Evolutionary conservation across 2,888 invertebrate species (phyloP).

Genomic region (Hipparchia sbordonii): DNA sequence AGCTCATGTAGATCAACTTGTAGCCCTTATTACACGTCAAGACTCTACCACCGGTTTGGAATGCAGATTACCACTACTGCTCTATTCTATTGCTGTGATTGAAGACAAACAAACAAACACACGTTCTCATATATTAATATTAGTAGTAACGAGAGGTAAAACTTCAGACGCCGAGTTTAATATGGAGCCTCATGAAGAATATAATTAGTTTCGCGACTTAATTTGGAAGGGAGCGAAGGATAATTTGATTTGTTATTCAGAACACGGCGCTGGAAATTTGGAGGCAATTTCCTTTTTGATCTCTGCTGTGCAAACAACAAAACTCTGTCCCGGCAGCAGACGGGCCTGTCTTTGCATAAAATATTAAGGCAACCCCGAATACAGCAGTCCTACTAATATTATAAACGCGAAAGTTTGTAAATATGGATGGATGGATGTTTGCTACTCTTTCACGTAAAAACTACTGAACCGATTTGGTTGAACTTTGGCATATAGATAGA

Average conservation of each 20-base stretch:
- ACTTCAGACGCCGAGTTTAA: constrained; percentile 3
- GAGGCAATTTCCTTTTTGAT: constrained; percentile 79
- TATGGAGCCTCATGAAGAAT: constrained; percentile 16
- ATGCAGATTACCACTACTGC: too few relatives aligned
- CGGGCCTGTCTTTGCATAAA: constrained; percentile 73
- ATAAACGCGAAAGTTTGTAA: too few relatives aligned
- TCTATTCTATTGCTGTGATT: too few relatives aligned
- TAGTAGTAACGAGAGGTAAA: neutral
- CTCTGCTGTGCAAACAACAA: constrained; percentile 74
- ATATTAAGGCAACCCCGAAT: constrained; percentile 54
- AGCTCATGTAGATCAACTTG: too few relatives aligned
- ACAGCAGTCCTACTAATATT: constrained; percentile 5
- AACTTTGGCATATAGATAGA: too few relatives aligned
- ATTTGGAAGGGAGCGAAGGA: constrained; percentile 47
- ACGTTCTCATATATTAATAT: too few relatives aligned
- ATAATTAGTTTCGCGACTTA: constrained; percentile 29
- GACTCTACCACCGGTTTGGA: too few relatives aligned
- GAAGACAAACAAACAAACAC: too few relatives aligned
- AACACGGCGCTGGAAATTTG: constrained; percentile 69
- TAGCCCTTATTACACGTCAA: too few relatives aligned
- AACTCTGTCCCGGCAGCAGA: constrained; percentile 64
- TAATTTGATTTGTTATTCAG: constrained; percentile 77
- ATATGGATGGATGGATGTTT: too few relatives aligned
- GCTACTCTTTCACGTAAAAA: too few relatives aligned
- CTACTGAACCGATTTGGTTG: too few relatives aligned